Evolutionary conservation across 2,113 vertebrate species (phyloP).

Genomic region (zebrafish (Danio rerio)): DNA sequence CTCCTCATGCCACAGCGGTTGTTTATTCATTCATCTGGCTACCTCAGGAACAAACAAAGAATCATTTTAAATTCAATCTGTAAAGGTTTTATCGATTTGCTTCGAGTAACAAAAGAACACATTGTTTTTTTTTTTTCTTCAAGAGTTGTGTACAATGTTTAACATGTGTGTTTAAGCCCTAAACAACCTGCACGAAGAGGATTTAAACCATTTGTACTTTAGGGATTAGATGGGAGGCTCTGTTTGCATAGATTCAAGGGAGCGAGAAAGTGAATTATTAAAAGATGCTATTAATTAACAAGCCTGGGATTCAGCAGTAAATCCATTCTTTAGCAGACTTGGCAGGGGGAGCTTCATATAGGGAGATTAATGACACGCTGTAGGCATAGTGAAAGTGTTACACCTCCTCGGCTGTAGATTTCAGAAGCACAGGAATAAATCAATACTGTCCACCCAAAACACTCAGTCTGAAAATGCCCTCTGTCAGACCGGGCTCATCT

Average conservation of each 20-base stretch:
- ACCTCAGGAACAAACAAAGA: not conserved
- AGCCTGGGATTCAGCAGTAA: slow-evolving; percentile 18
- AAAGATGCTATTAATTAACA: slow-evolving; percentile 23
- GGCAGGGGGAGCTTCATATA: slow-evolving; percentile 22
- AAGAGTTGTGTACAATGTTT: not conserved
- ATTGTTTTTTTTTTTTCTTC: not conserved
- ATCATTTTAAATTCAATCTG: slow-evolving; percentile 15
- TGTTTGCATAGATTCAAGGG: not conserved
- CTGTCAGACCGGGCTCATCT: slow-evolving; percentile 45
- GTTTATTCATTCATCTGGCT: not conserved
- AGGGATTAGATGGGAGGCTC: not conserved
- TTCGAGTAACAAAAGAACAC: not conserved
- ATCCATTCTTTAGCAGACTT: slow-evolving; percentile 18
- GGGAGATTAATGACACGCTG: slow-evolving; percentile 55
- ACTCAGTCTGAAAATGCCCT: slow-evolving; percentile 56
- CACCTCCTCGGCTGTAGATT: slow-evolving; percentile 53
- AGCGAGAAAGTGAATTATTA: not conserved
- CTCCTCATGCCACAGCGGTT: not conserved
- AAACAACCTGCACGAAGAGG: slow-evolving; percentile 22
- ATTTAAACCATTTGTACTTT: slow-evolving; percentile 16
- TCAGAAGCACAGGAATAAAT: slow-evolving; percentile 50
- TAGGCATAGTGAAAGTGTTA: slow-evolving; percentile 43
- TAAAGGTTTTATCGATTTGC: slow-evolving; percentile 24
- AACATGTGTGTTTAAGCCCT: not conserved
- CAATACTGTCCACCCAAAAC: slow-evolving; percentile 57